These are phyloP conservation scores for Enteromius argenteus DNA, from an alignment of 2,797 vertebrate genomes.

Conservation along the genomic window DNA sequence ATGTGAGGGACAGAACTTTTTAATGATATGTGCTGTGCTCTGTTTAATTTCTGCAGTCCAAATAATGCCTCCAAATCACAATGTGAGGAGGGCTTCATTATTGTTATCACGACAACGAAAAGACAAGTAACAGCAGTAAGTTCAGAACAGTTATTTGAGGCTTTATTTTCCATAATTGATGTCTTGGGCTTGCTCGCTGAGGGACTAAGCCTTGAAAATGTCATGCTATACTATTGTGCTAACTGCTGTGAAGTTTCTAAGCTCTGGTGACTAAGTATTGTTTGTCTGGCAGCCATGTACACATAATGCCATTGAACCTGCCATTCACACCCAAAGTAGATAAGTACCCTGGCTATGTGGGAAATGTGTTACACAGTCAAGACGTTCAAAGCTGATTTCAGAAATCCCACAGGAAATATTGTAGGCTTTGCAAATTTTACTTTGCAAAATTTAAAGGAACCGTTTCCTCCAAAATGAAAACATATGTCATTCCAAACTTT, in stretches of 20 bases:
- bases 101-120: not conserved
- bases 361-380: constrained; percentile 63
- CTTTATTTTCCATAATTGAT: constrained; percentile 4
- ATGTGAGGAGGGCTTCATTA: not conserved
- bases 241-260: not conserved
- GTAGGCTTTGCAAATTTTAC: constrained; percentile 14
- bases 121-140: not conserved
- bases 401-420: constrained; percentile 8
- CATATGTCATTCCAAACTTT: too few species aligned
- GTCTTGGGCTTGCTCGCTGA: constrained; percentile 1
- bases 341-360: constrained; percentile 61
- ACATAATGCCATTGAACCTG: constrained; percentile 55
- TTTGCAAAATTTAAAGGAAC: not conserved
- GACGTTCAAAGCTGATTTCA: constrained; percentile 56
- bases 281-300: constrained; percentile 40
- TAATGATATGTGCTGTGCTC: not conserved
- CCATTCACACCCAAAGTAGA: constrained; percentile 58
- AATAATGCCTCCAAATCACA: not conserved
- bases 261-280: constrained; percentile 53
- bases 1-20: not conserved
- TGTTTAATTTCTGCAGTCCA: not conserved
- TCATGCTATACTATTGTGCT: constrained; percentile 1
- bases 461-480: not conserved
- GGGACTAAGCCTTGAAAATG: not conserved
- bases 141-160: not conserved